Percentiles rank a stretch among this genome's conserved stretches.
These are phyloP conservation scores for Sarcophaga caerulescens DNA, from an alignment of 2,888 invertebrate species.

Conservation along the genomic window DNA sequence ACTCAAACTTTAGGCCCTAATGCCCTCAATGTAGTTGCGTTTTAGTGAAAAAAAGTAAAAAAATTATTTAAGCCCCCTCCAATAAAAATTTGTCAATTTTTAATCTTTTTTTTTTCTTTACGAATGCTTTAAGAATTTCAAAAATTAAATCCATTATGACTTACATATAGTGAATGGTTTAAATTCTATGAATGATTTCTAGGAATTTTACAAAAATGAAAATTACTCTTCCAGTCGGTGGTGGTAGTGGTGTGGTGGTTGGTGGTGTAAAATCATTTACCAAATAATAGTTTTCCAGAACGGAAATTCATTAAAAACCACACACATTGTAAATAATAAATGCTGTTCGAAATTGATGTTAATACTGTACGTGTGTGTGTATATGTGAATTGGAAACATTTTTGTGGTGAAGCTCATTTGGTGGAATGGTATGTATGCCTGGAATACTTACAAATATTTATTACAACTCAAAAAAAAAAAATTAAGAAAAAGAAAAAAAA, in stretches of 20 bases:
- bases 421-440: background rate
- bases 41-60: background rate
- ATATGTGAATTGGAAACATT: slow-evolving; percentile 17
- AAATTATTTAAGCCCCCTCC: slow-evolving; percentile 16
- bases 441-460: background rate
- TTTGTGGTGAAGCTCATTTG: slow-evolving; percentile 44
- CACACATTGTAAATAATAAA: slow-evolving; percentile 65
- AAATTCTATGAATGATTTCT: slow-evolving; percentile 33
- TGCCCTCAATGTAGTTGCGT: too few species aligned
- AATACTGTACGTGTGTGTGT: background rate
- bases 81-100: slow-evolving; percentile 30
- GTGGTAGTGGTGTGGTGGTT: background rate
- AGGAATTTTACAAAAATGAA: slow-evolving; percentile 34
- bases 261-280: slow-evolving; percentile 18
- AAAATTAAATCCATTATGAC: slow-evolving; percentile 36
- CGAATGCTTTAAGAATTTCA: slow-evolving; percentile 5
- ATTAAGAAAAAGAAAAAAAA: too few species aligned
- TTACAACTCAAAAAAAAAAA: background rate
- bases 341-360: background rate
- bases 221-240: background rate
- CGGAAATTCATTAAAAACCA: slow-evolving; percentile 68
- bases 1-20: too few species aligned
- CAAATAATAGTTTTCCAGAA: slow-evolving; percentile 54
- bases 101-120: background rate
- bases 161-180: slow-evolving; percentile 7